Evolutionary conservation across 2,113 vertebrate genomes (phyloP).

Genomic region (Ursus arctos): DNA sequence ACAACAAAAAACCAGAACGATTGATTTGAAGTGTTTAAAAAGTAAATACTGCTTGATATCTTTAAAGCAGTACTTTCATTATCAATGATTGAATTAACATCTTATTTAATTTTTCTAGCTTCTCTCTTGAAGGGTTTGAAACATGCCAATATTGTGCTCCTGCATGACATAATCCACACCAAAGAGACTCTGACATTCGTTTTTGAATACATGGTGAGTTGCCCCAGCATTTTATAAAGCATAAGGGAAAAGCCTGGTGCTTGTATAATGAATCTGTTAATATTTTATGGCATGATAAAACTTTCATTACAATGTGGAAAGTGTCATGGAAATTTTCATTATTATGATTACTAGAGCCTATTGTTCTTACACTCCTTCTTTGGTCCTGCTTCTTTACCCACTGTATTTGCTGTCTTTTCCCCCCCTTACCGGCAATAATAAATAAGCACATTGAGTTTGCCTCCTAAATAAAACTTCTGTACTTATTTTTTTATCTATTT

Average conservation of each 20-base stretch:
- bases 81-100: conserved; percentile 54
- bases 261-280: conserved; percentile 74
- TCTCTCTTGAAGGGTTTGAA: conserved; percentile 95
- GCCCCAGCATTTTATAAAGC: conserved; percentile 71
- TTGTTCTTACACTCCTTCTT: conserved; percentile 59
- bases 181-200: conserved; percentile 94
- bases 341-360: conserved; percentile 48
- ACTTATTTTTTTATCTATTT: conserved; percentile 28
- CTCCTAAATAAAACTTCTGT: conserved; percentile 27
- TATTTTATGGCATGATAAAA: conserved; percentile 80
- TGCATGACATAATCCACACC: conserved; percentile 96
- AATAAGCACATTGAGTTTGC: not conserved
- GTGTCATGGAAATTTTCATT: conserved; percentile 64
- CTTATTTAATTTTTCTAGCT: conserved; percentile 85
- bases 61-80: conserved; percentile 59
- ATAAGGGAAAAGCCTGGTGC: conserved; percentile 13
- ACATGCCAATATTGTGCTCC: conserved; percentile 94
- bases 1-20: conserved; percentile 41
- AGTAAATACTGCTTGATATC: conserved; percentile 12
- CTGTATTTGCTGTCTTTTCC: conserved; percentile 19
- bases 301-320: conserved; percentile 61
- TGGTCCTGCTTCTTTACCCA: conserved; percentile 32
- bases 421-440: not conserved
- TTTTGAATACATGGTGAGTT: conserved; percentile 95
- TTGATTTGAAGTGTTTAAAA: conserved; percentile 68